Evolutionary conservation across 2,888 invertebrate genomes (phyloP), one percentile per base, ranked within the genome.

Genomic region (Branchellion lobata): DNA sequence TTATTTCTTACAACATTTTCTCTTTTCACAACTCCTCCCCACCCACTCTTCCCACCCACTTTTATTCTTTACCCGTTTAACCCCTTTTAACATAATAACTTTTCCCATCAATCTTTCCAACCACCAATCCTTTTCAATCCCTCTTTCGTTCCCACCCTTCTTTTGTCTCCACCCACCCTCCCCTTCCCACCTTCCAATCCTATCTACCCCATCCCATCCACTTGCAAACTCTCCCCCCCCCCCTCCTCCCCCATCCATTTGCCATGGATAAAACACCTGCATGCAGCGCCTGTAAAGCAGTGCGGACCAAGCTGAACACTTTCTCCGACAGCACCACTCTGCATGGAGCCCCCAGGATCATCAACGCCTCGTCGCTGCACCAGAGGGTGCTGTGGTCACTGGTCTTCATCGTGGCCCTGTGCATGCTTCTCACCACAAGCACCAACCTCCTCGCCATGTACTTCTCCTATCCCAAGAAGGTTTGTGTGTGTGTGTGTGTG

Each of bases 301-400:
- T 83, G 24, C 81, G 81, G 34, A 18, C 74, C 2, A 79, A 80
- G 29, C 80, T 83, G 34, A 78, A 80, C 68, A 80, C 77, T 27
- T 83, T 83, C 65, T 82, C 82, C 3, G 80, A 80, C 68, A 74
- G 79, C 53, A 83, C 83, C 53, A 81, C 83, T 14, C 81, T 83
- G 81, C 83, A 83, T 78, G 83, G 83, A 2, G 82, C 83, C 14
- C 83, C 83, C 21, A 79, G 83, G 34, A 83, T 83, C 75, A 83
- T 83, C 76, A 83, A 83, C 79, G 81, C 83, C 21, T 74, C 79
- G 3, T 81, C 82, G 8, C 29, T 83, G 53, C 40, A 79, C 1
- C 81, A 81, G 40, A 69, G 82, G 24, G 77, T 83, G 31, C 82
- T 83, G 80, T 83, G 83, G 83, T 79, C 83, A 8, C 33, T 81